These are phyloP conservation scores for Meandrina meandrites DNA, from an alignment of 92 coral and sea anemone species.

Conservation along the genomic window DNA sequence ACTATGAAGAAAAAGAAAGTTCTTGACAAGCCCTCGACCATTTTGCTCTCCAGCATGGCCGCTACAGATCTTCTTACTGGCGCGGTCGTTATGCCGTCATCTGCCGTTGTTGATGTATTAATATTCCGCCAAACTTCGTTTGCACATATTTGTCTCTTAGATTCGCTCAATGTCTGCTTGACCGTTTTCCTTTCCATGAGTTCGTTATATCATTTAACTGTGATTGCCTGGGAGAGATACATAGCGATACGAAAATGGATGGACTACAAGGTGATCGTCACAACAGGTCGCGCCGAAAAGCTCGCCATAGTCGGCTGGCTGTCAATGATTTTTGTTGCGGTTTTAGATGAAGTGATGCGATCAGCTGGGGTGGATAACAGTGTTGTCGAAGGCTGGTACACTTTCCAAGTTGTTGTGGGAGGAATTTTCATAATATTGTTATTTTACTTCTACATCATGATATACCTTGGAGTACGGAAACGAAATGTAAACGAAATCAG, in stretches of 20 bases:
- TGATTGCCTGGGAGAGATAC: constrained; percentile 28
- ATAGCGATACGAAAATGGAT: not conserved
- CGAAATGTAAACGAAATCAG: not conserved
- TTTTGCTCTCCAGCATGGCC: constrained; percentile 8
- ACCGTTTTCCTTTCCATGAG: too few species aligned
- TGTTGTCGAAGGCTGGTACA: not conserved
- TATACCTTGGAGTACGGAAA: not conserved
- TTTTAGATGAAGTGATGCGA: not conserved
- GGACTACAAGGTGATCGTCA: not conserved
- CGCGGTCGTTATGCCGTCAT: not conserved
- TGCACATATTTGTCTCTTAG: not conserved
- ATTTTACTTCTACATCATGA: not conserved
- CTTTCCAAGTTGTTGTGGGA: not conserved
- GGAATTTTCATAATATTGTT: not conserved
- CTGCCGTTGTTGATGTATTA: not conserved
- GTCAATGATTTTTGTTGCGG: not conserved
- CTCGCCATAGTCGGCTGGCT: constrained; percentile 7
- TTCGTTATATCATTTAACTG: constrained; percentile 6
- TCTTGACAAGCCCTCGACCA: not conserved
- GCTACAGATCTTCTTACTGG: not conserved
- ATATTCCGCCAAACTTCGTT: not conserved
- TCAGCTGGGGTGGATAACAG: too few species aligned
- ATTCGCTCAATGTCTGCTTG: too few species aligned
- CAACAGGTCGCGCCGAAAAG: not conserved
- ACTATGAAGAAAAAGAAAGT: not conserved